Conservation (phyloP, 1,140 invertebrate species). For the Lucilia sericata region DNA sequence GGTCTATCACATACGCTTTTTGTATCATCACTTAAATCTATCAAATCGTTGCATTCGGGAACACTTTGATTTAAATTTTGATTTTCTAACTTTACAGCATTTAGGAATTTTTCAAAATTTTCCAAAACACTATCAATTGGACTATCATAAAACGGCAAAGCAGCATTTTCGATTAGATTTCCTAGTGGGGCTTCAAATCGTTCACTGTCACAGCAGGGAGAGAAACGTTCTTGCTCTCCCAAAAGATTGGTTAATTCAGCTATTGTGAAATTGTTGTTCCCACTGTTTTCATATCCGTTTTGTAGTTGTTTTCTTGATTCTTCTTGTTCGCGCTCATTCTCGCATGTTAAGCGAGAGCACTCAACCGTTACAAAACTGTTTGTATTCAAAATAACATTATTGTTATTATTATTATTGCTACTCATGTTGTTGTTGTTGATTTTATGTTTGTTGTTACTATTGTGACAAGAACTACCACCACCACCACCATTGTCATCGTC, state of each 20-base stretch:
- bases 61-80: not conserved
- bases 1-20: too few relatives aligned
- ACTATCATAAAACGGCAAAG: not conserved
- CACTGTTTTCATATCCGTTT: conserved; percentile 1
- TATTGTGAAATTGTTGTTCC: not conserved
- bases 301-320: not conserved
- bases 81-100: not conserved
- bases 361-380: conserved; percentile 33
- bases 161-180: not conserved
- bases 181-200: not conserved
- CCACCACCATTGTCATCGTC: not conserved
- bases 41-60: not conserved
- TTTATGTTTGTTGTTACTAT: not conserved
- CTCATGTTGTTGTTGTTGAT: not conserved
- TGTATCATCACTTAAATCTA: not conserved
- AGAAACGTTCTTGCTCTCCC: not conserved
- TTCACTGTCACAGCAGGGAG: not conserved
- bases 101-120: conserved; percentile 11
- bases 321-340: not conserved
- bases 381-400: conserved; percentile 17
- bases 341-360: conserved; percentile 23
- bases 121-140: not conserved
- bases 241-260: not conserved
- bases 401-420: not conserved
- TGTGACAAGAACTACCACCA: conserved; percentile 25